Percentiles rank a stretch among this genome's conserved stretches.
Conservation (phyloP, 2,888 invertebrate species). For the Xanthia togata region DNA sequence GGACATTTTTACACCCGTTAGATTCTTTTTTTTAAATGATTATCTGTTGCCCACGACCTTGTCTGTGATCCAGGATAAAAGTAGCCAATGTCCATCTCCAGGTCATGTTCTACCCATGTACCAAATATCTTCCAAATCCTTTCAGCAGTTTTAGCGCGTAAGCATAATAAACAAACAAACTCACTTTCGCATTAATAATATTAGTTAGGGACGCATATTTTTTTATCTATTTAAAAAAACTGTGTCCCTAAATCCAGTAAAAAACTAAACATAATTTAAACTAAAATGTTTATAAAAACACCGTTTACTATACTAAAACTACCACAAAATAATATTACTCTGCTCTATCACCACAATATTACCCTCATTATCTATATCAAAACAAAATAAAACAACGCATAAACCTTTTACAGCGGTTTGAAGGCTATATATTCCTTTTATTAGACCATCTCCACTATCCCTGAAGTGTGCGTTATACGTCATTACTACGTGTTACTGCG, state of each 20-base stretch:
- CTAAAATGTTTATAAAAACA: slow-evolving; percentile 14
- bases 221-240: no score
- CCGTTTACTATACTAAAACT: slow-evolving; percentile 3
- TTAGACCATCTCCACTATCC: slow-evolving; percentile 34
- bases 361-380: slow-evolving; percentile 53
- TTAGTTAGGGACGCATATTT: no score
- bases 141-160: no score
- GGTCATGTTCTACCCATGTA: no score
- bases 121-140: no score
- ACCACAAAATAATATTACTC: slow-evolving; percentile 15
- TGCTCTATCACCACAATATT: slow-evolving; percentile 29
- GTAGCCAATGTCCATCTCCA: no score
- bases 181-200: no score
- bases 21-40: no score
- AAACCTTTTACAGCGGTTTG: slow-evolving; percentile 48
- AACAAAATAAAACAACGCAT: slow-evolving; percentile 50
- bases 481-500: slow-evolving; percentile 48
- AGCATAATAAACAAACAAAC: no score
- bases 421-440: slow-evolving; percentile 51
- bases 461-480: slow-evolving; percentile 44
- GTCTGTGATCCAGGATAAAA: no score
- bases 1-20: no score
- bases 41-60: no score
- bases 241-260: neutral
- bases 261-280: neutral